These are phyloP conservation scores for Leucophenga montana DNA, from an alignment of 2,888 invertebrate genomes.

Conservation along the genomic window DNA sequence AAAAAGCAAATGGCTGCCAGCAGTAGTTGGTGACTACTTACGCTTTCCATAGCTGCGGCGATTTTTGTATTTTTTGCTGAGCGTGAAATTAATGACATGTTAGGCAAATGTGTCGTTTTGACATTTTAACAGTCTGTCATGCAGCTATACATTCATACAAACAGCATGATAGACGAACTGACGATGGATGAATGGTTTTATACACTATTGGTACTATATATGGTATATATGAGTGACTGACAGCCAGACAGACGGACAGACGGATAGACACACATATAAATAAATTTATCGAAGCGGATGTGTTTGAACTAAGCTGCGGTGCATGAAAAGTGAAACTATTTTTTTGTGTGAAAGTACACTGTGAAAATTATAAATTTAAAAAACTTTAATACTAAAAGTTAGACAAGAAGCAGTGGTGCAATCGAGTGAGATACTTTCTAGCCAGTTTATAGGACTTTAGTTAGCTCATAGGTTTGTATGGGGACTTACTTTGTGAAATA, in stretches of 20 bases:
- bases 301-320: no score
- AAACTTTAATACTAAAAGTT: no score
- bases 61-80: slow-evolving; percentile 33
- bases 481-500: no score
- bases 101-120: slow-evolving; percentile 67
- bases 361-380: not conserved
- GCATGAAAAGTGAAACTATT: no score
- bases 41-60: slow-evolving; percentile 27
- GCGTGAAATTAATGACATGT: slow-evolving; percentile 64
- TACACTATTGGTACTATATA: slow-evolving; percentile 25
- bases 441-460: no score
- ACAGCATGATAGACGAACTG: not conserved
- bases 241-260: slow-evolving; percentile 9
- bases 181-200: not conserved
- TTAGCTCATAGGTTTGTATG: no score
- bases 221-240: slow-evolving; percentile 24
- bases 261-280: slow-evolving; percentile 9
- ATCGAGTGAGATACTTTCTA: no score
- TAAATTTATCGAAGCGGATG: no score
- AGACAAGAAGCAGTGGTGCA: no score
- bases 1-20: no score
- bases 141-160: slow-evolving; percentile 53
- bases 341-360: not conserved
- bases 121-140: slow-evolving; percentile 67
- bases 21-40: not conserved